Evolutionary conservation across 2,888 invertebrate genomes (phyloP).

Genomic region (Bedellia somnulentella): DNA sequence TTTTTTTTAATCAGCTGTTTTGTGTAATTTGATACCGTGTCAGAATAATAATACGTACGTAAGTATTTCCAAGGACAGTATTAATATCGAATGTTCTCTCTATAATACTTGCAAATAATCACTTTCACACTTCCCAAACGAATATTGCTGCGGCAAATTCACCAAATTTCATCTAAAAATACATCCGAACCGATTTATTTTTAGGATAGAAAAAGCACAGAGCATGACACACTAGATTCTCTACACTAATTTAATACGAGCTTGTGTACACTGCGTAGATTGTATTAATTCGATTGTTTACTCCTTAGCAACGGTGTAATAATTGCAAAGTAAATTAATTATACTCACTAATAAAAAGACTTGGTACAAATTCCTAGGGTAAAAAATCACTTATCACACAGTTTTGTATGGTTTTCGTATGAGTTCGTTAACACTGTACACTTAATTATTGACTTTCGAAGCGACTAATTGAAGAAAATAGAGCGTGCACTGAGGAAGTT

Average conservation of each 20-base stretch:
- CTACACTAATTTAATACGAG: conserved; percentile 32
- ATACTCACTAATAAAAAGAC: too few species aligned
- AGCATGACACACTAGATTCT: conserved; percentile 28
- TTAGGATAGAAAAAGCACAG: conserved; percentile 32
- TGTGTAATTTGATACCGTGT: conserved; percentile 18
- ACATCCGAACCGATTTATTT: conserved; percentile 41
- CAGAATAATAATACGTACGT: too few species aligned
- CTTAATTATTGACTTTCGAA: conserved; percentile 28
- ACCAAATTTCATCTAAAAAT: conserved; percentile 49
- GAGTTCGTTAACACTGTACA: too few species aligned
- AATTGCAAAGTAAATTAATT: too few species aligned
- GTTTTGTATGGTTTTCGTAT: too few species aligned
- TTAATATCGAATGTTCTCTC: too few species aligned
- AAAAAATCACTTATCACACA: too few species aligned
- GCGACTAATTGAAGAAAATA: conserved; percentile 22
- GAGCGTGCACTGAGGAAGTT: conserved; percentile 32
- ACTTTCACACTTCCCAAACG: conserved; percentile 45
- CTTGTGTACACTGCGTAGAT: conserved; percentile 16
- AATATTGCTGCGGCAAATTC: conserved; percentile 37
- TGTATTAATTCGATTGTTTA: conserved; percentile 28
- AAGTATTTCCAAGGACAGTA: too few species aligned
- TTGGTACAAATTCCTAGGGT: too few species aligned
- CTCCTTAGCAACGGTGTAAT: conserved; percentile 20
- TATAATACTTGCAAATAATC: conserved; percentile 22
- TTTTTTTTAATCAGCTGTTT: too few species aligned